These are phyloP conservation scores for Camelus dromedarius DNA, from an alignment of 2,113 vertebrate species.

Conservation along the genomic window DNA sequence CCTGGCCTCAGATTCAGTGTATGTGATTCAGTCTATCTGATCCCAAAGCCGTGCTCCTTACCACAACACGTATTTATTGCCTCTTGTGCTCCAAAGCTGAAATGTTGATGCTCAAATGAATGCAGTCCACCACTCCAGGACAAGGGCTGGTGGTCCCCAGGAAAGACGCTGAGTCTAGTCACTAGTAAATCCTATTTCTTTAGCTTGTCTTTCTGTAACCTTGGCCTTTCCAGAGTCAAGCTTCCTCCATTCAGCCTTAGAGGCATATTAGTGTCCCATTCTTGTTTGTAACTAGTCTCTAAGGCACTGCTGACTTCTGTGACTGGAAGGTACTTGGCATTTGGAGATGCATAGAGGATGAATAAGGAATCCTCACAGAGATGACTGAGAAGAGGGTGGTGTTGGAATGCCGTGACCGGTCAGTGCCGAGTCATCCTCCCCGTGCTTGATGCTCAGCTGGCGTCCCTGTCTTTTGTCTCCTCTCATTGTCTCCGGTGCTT, in stretches of 20 bases:
- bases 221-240: neutral
- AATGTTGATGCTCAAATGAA: neutral
- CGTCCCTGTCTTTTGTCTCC: neutral
- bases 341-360: neutral
- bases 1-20: neutral
- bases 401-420: neutral
- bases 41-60: neutral
- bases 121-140: rapidly evolving
- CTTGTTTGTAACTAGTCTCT: neutral
- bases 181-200: neutral
- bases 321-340: neutral
- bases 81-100: neutral
- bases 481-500: neutral
- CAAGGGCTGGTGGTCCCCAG: neutral
- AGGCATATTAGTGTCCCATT: neutral
- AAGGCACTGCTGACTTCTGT: neutral
- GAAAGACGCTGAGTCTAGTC: neutral
- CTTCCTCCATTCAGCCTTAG: neutral
- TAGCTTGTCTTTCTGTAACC: neutral
- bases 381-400: neutral
- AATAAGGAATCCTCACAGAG: neutral
- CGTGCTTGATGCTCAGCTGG: neutral
- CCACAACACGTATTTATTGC: rapidly evolving
- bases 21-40: neutral
- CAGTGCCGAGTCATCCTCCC: neutral